Conservation (phyloP, 2,113 vertebrate genomes). For the Origma solitaria region DNA sequence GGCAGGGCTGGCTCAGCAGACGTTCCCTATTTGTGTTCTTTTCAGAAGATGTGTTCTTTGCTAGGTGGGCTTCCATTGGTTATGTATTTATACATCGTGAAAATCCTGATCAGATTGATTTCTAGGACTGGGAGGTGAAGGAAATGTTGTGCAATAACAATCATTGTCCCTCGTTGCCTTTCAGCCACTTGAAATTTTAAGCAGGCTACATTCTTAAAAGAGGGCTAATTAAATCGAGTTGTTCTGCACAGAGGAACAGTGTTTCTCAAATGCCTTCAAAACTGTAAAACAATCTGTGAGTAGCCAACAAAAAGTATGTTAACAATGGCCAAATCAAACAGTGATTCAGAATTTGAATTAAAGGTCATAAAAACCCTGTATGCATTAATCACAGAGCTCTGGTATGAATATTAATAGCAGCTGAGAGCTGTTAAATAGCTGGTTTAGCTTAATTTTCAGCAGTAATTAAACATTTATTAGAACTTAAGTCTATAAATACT, state of each 20-base stretch:
- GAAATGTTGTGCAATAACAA: not conserved
- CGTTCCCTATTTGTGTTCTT: not conserved
- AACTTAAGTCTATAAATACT: slow-evolving; percentile 27
- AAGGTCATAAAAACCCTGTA: slow-evolving; percentile 50
- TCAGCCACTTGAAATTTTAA: not conserved
- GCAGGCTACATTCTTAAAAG: slow-evolving; percentile 1
- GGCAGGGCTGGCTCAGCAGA: not conserved
- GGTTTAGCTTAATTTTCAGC: slow-evolving; percentile 30
- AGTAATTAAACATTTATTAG: slow-evolving; percentile 47
- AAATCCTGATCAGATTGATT: slow-evolving; percentile 3
- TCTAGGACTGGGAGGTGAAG: not conserved
- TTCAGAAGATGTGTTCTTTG: not conserved
- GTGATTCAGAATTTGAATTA: slow-evolving; percentile 53
- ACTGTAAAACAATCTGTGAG: slow-evolving; percentile 36
- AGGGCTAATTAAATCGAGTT: slow-evolving; percentile 1
- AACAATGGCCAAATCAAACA: slow-evolving; percentile 63
- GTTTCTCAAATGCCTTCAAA: slow-evolving; percentile 44
- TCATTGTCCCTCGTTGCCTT: slow-evolving; percentile 3
- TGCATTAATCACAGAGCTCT: slow-evolving; percentile 36
- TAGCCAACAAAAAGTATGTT: slow-evolving; percentile 43
- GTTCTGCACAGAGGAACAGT: slow-evolving; percentile 20
- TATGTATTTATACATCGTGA: not conserved
- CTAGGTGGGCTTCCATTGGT: not conserved
- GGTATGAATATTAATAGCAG: slow-evolving; percentile 52
- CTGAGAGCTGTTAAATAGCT: slow-evolving; percentile 14